Percentiles rank a stretch among this genome's conserved stretches.
These are phyloP conservation scores for Equus quagga DNA, from an alignment of 2,113 vertebrate species.

Conservation along the genomic window DNA sequence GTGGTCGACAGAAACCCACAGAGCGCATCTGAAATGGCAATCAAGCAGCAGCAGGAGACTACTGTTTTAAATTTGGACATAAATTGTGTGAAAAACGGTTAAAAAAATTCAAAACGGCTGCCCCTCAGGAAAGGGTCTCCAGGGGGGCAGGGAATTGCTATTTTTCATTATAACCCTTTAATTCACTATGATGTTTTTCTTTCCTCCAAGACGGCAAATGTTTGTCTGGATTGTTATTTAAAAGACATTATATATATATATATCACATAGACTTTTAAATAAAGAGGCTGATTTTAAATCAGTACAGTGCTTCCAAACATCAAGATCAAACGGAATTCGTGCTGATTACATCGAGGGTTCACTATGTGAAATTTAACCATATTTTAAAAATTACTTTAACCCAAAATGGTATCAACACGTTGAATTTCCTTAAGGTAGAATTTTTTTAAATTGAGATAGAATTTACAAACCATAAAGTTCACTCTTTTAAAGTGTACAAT, in stretches of 20 bases:
- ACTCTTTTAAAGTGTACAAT: background rate
- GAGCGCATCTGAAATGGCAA: background rate
- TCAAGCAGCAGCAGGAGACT: fast-evolving
- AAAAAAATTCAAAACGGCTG: background rate
- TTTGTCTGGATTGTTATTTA: background rate
- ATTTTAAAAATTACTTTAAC: background rate
- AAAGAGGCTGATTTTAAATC: background rate
- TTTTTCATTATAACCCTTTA: background rate
- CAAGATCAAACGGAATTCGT: background rate
- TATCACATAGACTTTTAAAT: background rate
- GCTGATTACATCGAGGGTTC: background rate
- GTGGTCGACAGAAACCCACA: fast-evolving
- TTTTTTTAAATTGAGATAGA: background rate
- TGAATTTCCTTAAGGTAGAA: background rate
- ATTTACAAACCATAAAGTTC: background rate
- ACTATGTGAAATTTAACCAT: background rate
- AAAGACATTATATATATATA: background rate
- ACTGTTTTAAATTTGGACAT: background rate
- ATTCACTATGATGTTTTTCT: background rate
- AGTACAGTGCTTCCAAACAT: background rate
- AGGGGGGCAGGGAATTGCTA: background rate
- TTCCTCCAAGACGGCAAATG: background rate
- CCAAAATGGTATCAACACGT: background rate
- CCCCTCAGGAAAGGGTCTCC: background rate
- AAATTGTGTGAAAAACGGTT: background rate